Evolutionary conservation across 2,113 vertebrate species (phyloP), one percentile per base, ranked within the genome.

Genomic region (Pterophyllum scalare): DNA sequence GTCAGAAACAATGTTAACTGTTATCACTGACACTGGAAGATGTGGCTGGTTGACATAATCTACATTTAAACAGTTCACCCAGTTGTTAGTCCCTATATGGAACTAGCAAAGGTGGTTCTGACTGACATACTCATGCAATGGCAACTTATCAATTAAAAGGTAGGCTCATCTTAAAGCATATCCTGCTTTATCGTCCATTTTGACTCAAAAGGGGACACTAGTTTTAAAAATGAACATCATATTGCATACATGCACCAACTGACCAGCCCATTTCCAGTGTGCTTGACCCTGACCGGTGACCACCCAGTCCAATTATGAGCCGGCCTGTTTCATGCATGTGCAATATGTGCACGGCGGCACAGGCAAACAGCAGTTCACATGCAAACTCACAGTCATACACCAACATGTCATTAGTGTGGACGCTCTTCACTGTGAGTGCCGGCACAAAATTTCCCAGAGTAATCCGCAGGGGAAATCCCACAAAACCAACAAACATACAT

Each of bases 11-110:
- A 90, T 19, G 4, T 35, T 26, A 59, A 56, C 46, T 81, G 46
- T 59, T 24, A 58, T 92, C 84, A 86, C 72, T 78, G 76, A 88
- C 59, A 75, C 56, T 6, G 79, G 20, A 14, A 19, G 40, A 61
- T 40, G 77, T 14, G 35, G 80, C 17, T 58, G 57, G 46, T 14
- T 72, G 26, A 72, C 65, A 52, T 52, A 20, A 72, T 19, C 49
- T 52, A 17, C 17, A 52, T 22, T 49, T 15, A 6, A 20, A 70
- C 20, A 52, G 67, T 13, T 72, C 65, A 31, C 17, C 67, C 11
- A 1, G 46, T 31, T 26, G 43, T 31, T 54, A 72, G 49, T n/a
- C 67, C 35, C 35, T 67, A 26, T 22, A 19, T 46, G 14, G 8
- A 17, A 72, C 43, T 52, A 11, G 43, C 28, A 49, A 52, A 15